Evolutionary conservation across 2,797 vertebrate species (phyloP).

Genomic region (Rousettus madagascariensis): DNA sequence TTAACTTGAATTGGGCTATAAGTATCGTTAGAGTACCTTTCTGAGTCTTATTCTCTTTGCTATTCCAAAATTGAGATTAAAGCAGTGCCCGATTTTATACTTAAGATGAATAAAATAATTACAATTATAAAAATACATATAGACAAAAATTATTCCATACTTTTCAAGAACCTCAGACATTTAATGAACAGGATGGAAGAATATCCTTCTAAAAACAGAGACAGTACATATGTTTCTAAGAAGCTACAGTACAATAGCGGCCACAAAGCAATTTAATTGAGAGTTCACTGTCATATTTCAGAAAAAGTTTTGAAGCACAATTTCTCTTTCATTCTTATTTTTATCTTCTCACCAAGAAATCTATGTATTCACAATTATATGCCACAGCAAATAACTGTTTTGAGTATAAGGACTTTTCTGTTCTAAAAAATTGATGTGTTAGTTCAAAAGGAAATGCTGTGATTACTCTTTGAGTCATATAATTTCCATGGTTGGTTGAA

Average conservation of each 20-base stretch:
- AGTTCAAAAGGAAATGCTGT: neutral
- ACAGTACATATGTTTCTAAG: neutral
- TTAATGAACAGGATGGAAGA: neutral
- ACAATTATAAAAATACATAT: neutral
- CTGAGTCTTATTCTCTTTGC: neutral
- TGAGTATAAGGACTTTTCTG: neutral
- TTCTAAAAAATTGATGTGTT: constrained; percentile 9
- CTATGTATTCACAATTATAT: neutral
- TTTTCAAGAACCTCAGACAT: constrained; percentile 21
- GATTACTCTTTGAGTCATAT: constrained; percentile 43
- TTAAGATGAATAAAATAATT: neutral
- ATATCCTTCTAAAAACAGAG: neutral
- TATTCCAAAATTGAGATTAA: neutral
- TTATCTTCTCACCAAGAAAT: neutral
- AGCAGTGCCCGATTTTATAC: neutral
- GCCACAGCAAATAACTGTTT: neutral
- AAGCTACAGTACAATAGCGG: neutral
- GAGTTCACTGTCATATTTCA: neutral
- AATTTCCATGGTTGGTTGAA: constrained; percentile 5
- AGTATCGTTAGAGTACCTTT: neutral
- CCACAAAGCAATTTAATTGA: neutral
- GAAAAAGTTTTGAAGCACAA: neutral
- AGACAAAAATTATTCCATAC: neutral
- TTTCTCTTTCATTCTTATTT: constrained; percentile 43
- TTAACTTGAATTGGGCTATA: neutral